A percentile compares a stretch with the other conserved stretches of the same genome.
These are phyloP conservation scores for Pseudococcus jackbeardsleyi DNA, from an alignment of 2,888 invertebrate species.

Conservation along the genomic window DNA sequence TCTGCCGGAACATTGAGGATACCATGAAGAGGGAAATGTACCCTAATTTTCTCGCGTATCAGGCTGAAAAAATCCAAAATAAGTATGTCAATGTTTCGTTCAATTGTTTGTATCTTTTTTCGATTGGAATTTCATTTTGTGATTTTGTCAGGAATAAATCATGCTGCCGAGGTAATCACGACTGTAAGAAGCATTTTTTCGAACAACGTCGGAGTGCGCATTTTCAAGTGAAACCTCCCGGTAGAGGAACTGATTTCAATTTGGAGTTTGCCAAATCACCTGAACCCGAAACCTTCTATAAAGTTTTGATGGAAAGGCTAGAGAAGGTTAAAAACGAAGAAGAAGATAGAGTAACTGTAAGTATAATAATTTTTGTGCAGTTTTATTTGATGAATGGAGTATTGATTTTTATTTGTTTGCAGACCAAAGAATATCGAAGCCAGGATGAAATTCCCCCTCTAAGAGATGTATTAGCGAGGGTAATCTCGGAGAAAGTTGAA, in stretches of 20 bases:
- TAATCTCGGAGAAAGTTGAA: constrained; percentile 7
- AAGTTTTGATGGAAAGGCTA: not conserved
- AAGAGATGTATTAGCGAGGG: constrained; percentile 7
- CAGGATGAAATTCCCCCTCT: not conserved
- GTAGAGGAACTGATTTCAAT: not conserved
- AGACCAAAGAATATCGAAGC: constrained; percentile 25
- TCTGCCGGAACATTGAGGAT: not conserved
- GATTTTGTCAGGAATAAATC: not conserved
- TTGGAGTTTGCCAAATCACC: not conserved
- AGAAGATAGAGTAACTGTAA: not conserved
- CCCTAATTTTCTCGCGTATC: constrained; percentile 20
- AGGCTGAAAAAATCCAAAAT: not conserved
- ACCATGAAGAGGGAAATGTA: constrained; percentile 4
- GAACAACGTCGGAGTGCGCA: not conserved
- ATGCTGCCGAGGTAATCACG: not conserved
- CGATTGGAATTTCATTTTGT: not conserved
- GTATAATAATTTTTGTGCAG: not conserved
- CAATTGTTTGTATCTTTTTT: not conserved
- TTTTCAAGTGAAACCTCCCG: not conserved
- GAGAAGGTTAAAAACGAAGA: constrained; percentile 49
- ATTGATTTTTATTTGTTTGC: not conserved
- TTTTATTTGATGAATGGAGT: not conserved
- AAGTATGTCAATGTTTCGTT: not conserved
- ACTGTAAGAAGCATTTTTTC: constrained; percentile 37
- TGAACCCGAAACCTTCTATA: not conserved